A percentile compares a stretch with the other conserved stretches of the same genome.
Evolutionary conservation across 2,113 vertebrate species (phyloP).

Genomic region (Dunckerocampus dactyliophorus): DNA sequence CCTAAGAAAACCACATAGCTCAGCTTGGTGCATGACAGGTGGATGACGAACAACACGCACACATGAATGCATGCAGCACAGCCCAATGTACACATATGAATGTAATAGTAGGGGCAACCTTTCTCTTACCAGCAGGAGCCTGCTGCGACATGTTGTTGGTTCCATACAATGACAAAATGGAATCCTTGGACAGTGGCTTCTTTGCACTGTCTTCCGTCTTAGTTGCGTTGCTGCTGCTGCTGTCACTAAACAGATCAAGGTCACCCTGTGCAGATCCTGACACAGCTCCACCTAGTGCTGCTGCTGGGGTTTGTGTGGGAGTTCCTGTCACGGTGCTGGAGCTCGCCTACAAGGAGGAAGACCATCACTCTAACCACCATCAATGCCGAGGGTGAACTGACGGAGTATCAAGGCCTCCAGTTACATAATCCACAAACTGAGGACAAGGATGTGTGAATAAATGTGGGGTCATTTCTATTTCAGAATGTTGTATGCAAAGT

Average conservation of each 20-base stretch:
- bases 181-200: slow-evolving; percentile 96
- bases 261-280: slow-evolving; percentile 79
- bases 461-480: too few species aligned
- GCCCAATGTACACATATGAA: too few species aligned
- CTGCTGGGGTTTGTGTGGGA: slow-evolving; percentile 62
- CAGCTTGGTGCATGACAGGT: too few species aligned
- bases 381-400: neutral
- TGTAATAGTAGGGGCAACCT: too few species aligned
- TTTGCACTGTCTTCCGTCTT: slow-evolving; percentile 87
- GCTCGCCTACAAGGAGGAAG: slow-evolving; percentile 67
- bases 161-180: slow-evolving; percentile 94
- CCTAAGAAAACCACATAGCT: too few species aligned
- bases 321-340: slow-evolving; percentile 75
- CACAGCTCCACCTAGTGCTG: slow-evolving; percentile 29
- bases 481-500: neutral
- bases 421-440: neutral
- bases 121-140: slow-evolving; percentile 55
- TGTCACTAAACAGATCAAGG: slow-evolving; percentile 84
- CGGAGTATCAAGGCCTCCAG: neutral
- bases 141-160: slow-evolving; percentile 83
- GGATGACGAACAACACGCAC: too few species aligned
- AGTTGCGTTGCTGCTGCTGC: slow-evolving; percentile 45
- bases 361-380: neutral
- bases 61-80: too few species aligned
- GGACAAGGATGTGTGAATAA: too few species aligned